phyloP scores from a whole-genome alignment of 2,888 invertebrate species.

The Lysandra coridon region DNA sequence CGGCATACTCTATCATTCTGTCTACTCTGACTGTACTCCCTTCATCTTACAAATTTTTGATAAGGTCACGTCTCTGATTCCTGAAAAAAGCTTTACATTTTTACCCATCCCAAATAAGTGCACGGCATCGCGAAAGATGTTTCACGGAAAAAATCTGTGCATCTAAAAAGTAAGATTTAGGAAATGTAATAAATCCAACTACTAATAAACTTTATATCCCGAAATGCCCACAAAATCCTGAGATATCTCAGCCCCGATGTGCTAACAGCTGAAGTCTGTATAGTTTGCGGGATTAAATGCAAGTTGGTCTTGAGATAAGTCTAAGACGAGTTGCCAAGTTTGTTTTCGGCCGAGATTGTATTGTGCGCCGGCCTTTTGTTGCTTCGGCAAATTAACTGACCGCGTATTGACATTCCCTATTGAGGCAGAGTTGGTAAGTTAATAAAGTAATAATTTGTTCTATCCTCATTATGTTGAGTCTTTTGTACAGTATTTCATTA shows the following conservation, averaged over 20 bases:
- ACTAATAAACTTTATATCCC: not conserved
- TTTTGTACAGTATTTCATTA: too few relatives aligned
- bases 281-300: conserved; percentile 2
- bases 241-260: not conserved
- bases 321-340: conserved; percentile 12
- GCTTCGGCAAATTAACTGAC: conserved; percentile 1
- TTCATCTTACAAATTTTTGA: too few relatives aligned
- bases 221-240: not conserved
- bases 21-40: too few relatives aligned
- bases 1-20: too few relatives aligned
- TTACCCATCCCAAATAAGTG: too few relatives aligned
- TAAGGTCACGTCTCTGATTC: too few relatives aligned
- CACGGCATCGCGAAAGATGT: too few relatives aligned
- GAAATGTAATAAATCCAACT: not conserved
- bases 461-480: too few relatives aligned
- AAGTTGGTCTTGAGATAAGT: conserved; percentile 15
- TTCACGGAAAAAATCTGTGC: too few relatives aligned
- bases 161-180: not conserved
- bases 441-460: not conserved
- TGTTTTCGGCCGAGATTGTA: conserved; percentile 7
- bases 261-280: not conserved
- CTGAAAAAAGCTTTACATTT: too few relatives aligned
- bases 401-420: not conserved
- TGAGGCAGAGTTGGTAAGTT: not conserved
- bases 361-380: conserved; percentile 6